Conservation (phyloP, 2,113 vertebrate genomes). For the Stigmatopora nigra region DNA sequence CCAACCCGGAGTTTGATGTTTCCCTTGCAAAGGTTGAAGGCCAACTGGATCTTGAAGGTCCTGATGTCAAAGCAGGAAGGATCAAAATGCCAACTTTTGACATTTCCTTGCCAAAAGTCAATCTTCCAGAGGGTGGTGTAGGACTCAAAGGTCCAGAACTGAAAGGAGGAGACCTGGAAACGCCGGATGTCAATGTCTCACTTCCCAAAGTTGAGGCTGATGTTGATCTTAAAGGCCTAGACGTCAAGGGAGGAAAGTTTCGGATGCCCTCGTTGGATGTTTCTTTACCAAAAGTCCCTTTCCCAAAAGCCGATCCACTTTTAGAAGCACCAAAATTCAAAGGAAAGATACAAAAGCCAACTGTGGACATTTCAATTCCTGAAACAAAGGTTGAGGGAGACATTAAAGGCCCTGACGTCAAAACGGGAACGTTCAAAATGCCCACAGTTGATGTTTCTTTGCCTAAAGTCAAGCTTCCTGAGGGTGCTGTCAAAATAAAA, state of each 20-base stretch:
- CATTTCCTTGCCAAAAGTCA: conserved; percentile 38
- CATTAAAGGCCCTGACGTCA: conserved; percentile 1
- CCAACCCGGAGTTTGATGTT: conserved; percentile 47
- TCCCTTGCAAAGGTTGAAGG: conserved; percentile 43
- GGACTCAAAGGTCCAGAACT: conserved; percentile 14
- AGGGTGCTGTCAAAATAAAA: conserved; percentile 16
- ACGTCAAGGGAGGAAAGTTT: conserved; percentile 21
- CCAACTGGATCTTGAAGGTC: conserved; percentile 23
- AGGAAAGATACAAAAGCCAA: conserved; percentile 22
- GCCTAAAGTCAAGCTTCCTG: conserved; percentile 35
- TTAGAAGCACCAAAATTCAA: conserved; percentile 31
- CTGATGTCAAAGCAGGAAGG: not conserved
- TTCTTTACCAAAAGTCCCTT: conserved; percentile 35
- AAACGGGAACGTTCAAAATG: conserved; percentile 33
- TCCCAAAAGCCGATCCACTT: conserved; percentile 19
- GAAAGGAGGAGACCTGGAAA: conserved; percentile 31
- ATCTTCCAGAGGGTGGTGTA: conserved; percentile 16
- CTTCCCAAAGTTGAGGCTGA: conserved; percentile 22
- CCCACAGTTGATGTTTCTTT: conserved; percentile 40
- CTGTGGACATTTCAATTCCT: conserved; percentile 39
- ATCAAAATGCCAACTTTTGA: conserved; percentile 37
- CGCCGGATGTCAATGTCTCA: conserved; percentile 28
- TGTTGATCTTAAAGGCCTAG: conserved; percentile 13
- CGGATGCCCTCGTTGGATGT: conserved; percentile 29
- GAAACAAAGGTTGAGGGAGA: conserved; percentile 27